Evolutionary conservation across 2,113 vertebrate species (phyloP).

Genomic region (Hepsetus odoe): DNA sequence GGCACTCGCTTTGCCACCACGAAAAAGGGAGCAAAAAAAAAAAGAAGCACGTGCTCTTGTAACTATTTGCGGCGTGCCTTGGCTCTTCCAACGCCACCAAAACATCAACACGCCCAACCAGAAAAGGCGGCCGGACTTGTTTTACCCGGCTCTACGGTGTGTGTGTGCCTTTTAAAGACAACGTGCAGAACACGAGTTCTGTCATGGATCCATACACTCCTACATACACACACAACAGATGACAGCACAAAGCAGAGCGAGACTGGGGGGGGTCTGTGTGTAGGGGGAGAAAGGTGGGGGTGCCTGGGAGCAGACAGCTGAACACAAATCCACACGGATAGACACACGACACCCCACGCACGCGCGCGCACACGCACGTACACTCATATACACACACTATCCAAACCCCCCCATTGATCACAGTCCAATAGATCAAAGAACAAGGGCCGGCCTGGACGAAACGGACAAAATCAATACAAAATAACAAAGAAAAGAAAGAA

Average conservation of each 20-base stretch:
- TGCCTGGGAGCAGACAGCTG: slow-evolving; percentile 74
- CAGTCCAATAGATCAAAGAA: neutral
- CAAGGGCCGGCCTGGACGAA: neutral
- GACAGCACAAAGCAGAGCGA: slow-evolving; percentile 61
- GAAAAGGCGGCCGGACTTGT: slow-evolving; percentile 63
- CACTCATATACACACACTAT: slow-evolving; percentile 46
- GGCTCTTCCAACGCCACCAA: slow-evolving; percentile 39
- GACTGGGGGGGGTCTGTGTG: slow-evolving; percentile 39
- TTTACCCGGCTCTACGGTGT: slow-evolving; percentile 9
- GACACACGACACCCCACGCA: slow-evolving; percentile 58
- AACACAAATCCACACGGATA: slow-evolving; percentile 71
- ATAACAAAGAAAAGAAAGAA: neutral
- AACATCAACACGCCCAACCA: slow-evolving; percentile 61
- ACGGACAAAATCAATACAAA: neutral
- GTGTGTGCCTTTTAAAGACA: slow-evolving; percentile 66
- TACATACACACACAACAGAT: slow-evolving; percentile 46
- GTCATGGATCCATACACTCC: slow-evolving; percentile 19
- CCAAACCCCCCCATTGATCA: slow-evolving; percentile 10
- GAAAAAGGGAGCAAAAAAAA: slow-evolving; percentile 21
- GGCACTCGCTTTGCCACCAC: neutral
- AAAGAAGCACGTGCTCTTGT: neutral
- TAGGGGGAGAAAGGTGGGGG: slow-evolving; percentile 43
- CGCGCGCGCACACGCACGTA: slow-evolving; percentile 59
- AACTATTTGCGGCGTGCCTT: slow-evolving; percentile 5
- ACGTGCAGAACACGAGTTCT: slow-evolving; percentile 12